Evolutionary conservation across 2,797 vertebrate species (phyloP), one percentile per base, ranked within the genome.

Genomic region (Lerista edwardsae): DNA sequence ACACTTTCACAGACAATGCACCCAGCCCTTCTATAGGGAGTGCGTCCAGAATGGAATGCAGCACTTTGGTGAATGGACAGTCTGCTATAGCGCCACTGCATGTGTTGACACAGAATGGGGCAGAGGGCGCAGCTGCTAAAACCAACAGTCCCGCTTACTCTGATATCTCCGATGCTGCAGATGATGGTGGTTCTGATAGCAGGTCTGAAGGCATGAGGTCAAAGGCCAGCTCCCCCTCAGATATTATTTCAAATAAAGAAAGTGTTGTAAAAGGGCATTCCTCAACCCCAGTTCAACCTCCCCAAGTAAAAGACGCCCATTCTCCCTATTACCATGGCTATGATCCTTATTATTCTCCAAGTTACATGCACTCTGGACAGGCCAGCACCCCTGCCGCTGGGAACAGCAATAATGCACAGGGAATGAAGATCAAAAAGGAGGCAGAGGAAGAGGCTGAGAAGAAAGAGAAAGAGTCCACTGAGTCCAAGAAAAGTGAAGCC

Each of bases 1-100:
- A 99, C 96, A 99, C 98, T 0, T 99, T 99, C 93, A 99, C 99
- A 0, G 99, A 99, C 95, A 99, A 99, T 3, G 98, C 98, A 0
- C 99, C 99, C 71, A 99, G 99, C 94, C 98, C 99, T 6, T 99
- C 99, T 74, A 99, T 99, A 1, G 98, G 98, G 51, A 96, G 98
- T 65, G 97, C 98, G 65, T 98, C 97, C 0, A 95, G 98, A 82
- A 96, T 98, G 78, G 98, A 99, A 71, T 97, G 97, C 57, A 95
- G 94, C 90, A 94, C 97, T 79, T 90, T 98, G 93, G 96, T 97
- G 87, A 97, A 98, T 9, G 97, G 97, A 85, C 96, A 97, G 93
- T 93, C 94, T 47, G 91, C 96, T 44, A 91, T 96, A 91, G 94
- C 91, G 2, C 94, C 96, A 2, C 91, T 97, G 92, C 96, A 96